Percentiles rank a stretch among this genome's conserved stretches.
phyloP scores from a whole-genome alignment of 2,113 vertebrate genomes.

The Tetrax tetrax region DNA sequence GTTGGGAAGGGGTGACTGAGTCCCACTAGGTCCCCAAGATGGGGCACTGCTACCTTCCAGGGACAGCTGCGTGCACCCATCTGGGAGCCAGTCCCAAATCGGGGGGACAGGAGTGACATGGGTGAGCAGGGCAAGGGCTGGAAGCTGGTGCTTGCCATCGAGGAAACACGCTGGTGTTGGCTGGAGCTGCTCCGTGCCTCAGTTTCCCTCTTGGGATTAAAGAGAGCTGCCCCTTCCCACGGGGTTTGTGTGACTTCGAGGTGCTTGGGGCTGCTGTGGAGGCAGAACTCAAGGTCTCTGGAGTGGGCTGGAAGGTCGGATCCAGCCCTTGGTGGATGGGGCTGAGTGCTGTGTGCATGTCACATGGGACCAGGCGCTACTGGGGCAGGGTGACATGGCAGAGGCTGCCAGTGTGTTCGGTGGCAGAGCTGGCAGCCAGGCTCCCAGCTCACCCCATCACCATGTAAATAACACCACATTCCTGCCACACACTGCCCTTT shows the following conservation, averaged over 20 bases:
- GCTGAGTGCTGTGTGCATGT: background rate
- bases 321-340: background rate
- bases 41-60: background rate
- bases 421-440: background rate
- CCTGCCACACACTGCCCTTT: background rate
- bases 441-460: background rate
- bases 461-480: accelerated
- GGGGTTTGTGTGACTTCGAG: background rate
- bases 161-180: background rate
- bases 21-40: background rate
- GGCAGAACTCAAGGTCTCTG: background rate
- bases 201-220: background rate
- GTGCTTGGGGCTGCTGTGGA: background rate
- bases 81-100: accelerated
- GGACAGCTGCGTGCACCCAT: accelerated
- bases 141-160: background rate
- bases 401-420: accelerated
- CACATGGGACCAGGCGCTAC: background rate
- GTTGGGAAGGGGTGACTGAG: background rate
- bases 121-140: background rate
- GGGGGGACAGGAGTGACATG: accelerated
- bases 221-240: background rate
- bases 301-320: background rate
- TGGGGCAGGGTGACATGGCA: background rate
- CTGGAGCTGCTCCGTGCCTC: background rate